Base-by-base conservation (phyloP, 2,797 vertebrate genomes). In the Sebastiscus tertius region DNA sequence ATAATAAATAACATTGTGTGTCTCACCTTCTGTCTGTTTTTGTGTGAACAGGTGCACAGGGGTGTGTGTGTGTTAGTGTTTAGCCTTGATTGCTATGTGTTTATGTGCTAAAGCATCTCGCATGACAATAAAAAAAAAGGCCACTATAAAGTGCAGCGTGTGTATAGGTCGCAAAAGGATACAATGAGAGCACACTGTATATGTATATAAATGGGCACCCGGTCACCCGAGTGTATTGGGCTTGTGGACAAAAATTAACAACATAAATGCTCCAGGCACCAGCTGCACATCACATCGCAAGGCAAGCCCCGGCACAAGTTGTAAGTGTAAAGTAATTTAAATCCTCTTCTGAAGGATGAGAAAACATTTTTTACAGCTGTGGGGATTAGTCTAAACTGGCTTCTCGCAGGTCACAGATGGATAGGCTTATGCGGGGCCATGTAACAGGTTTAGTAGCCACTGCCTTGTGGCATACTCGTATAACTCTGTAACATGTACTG, bases 361-460 rank as follows among this genome's bases (percentile, higher is more conserved):
- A 90, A 93, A 94, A 92, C 79, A 87, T 91, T 94, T 93, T 93
- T 87, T 89, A 90, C 93, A 93, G 91, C 90, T 78, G 85, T 80
- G 88, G 89, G 89, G 92, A 94, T 95, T 92, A 93, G 90, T 83
- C 82, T 92, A 92, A 94, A 96, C 87, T 81, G 91, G 91, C 90
- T 88, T 92, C 90, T 90, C 62, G 66, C 88, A 84, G 88, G 93
- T 95, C 93, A 95, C 83, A 86, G 90, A 70, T 94, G 90, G 89
- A 94, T 88, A 68, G 89, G 91, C 92, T 96, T 95, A 94, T 88
- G 91, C 65, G 1, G 81, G 76, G 70, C 89, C 90, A 84, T 93
- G 87, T 93, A 95, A 95, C 90, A 88, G 94, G 94, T 94, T 95
- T 94, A 94, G 88, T 79, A 80, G 80, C 81, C 87, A 80, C 69